Conservation (phyloP, 2,888 invertebrate genomes). For the Drosophila subsilvestris region DNA sequence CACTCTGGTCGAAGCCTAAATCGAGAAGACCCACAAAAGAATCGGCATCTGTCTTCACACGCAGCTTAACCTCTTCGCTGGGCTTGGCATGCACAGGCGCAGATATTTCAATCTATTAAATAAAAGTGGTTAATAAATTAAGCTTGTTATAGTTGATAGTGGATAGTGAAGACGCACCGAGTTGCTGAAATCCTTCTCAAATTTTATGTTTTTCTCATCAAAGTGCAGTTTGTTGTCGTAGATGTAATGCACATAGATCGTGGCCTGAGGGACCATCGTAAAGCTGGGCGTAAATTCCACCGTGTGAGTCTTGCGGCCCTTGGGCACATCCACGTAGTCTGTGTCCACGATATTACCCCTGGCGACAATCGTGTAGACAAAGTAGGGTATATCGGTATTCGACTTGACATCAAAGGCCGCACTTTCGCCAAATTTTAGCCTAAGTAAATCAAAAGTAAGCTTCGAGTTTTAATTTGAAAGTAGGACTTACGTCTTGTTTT, state of each 20-base stretch:
- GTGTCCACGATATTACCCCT: constrained; percentile 93
- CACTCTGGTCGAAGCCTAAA: constrained; percentile 95
- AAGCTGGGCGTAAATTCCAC: constrained; percentile 90
- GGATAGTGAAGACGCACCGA: constrained; percentile 85
- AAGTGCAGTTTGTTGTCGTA: constrained; percentile 91
- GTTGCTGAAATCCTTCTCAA: constrained; percentile 91
- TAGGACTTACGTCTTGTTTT: constrained; percentile 63
- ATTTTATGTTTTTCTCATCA: constrained; percentile 92
- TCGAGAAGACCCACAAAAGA: constrained; percentile 94
- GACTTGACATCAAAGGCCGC: constrained; percentile 90
- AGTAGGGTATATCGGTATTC: constrained; percentile 89
- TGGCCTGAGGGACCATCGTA: constrained; percentile 93
- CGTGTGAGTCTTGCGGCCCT: constrained; percentile 85
- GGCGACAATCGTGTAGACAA: constrained; percentile 91
- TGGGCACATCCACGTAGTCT: constrained; percentile 88
- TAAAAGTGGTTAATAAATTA: fast-evolving
- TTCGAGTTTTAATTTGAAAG: background rate
- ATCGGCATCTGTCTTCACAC: constrained; percentile 92
- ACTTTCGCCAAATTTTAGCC: constrained; percentile 87
- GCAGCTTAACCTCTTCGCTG: constrained; percentile 90
- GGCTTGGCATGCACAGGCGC: constrained; percentile 89
- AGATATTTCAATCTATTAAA: constrained; percentile 87
- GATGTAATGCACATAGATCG: constrained; percentile 92
- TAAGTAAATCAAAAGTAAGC: constrained; percentile 70
- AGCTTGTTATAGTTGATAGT: fast-evolving